Evolutionary conservation across 2,797 vertebrate species (phyloP).

Genomic region (Taeniopygia guttata): DNA sequence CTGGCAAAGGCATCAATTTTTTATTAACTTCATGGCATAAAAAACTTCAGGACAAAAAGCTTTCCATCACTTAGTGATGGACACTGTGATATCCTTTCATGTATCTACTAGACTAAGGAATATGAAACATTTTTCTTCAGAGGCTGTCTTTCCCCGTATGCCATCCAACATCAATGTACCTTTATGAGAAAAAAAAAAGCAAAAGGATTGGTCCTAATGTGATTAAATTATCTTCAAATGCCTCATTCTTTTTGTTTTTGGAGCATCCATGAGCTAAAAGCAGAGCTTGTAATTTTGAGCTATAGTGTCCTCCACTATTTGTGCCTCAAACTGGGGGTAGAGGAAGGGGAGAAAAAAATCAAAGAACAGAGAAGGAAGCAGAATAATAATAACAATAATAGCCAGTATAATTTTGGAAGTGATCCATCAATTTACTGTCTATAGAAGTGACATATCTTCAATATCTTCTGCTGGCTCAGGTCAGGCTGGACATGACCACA

Average conservation of each 20-base stretch:
- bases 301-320: background rate
- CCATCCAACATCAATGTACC: background rate
- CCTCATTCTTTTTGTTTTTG: background rate
- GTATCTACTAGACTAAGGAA: background rate
- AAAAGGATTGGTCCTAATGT: background rate
- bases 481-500: background rate
- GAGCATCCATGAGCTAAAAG: background rate
- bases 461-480: background rate
- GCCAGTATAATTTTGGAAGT: background rate
- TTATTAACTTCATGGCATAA: background rate
- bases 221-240: background rate
- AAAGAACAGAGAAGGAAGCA: background rate
- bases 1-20: background rate
- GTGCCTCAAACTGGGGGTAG: background rate
- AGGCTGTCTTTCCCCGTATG: background rate
- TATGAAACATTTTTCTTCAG: background rate
- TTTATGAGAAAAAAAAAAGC: background rate
- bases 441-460: background rate
- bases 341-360: background rate
- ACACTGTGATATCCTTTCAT: background rate
- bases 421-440: background rate
- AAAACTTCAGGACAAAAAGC: background rate
- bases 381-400: background rate
- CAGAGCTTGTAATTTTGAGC: background rate
- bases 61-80: background rate